Evolutionary conservation across 2,797 vertebrate genomes (phyloP), one percentile per base, ranked within the genome.

Genomic region (Anas georgica): DNA sequence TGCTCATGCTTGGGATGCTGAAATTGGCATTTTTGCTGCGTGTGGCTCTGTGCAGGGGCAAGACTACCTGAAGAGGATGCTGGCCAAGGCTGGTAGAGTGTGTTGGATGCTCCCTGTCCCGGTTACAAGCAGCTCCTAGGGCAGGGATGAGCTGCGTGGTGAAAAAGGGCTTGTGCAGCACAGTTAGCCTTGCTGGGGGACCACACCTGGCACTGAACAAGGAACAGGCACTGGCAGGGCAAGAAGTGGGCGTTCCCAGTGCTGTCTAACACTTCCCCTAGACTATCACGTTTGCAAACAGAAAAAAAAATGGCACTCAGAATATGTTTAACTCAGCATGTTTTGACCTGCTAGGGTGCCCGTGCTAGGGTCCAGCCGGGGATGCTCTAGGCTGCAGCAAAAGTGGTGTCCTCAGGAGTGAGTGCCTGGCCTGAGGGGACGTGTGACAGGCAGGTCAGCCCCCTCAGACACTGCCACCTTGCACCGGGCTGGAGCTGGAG

Each of bases 321-420:
- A 22, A 79, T 66, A 25, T 66, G 12, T 84, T 89, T 77, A 87
- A 69, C 22, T 9, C n/a, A 22, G 10, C 2, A 0, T 58, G 31
- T 68, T 90, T 87, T 74, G 70, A 79, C 29, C 26, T 75, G 63
- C 55, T 72, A 84, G 45, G 14, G 21, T 79, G n/a, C 69, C 70
- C 43, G 14, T 55, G 73, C 63, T 79, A 35, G 64, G 22, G 10
- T 39, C 52, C 69, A 43, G 45, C 73, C 33, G 16, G 12, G 54
- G 17, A 5, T 60, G n/a, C 9, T 90, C 26, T 39, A 31, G 60
- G 3, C 7, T 70, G 31, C 15, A 58, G 72, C 31, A 56, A 31
- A 73, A 52, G 26, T 4, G 18, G 12, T 69, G 28, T 7, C 58
- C 45, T 60, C 0, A 0, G 20, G 8, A 72, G 16, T 35, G 11